Percentiles rank a stretch among this genome's conserved stretches.
Evolutionary conservation across 2,888 invertebrate genomes (phyloP).

Genomic region (Loripinus fragilis): DNA sequence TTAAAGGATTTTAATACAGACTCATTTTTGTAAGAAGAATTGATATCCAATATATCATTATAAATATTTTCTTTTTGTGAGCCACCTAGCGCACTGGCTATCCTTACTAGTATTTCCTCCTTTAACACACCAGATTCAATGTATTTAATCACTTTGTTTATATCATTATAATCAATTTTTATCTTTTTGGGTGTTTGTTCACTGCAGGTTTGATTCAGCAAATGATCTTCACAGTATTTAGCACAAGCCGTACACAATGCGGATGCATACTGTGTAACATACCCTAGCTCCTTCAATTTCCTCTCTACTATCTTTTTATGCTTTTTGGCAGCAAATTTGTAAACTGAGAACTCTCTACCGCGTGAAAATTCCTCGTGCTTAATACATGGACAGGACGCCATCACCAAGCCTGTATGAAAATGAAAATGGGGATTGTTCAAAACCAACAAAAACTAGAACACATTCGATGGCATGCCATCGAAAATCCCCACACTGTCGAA

Average conservation of each 20-base stretch:
- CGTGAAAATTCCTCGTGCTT: not conserved
- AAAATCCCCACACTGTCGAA: no score
- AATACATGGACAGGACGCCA: not conserved
- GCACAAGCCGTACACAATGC: not conserved
- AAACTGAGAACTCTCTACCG: not conserved
- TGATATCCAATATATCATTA: not conserved
- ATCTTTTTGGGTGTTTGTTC: not conserved
- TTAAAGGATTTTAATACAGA: not conserved
- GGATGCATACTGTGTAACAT: not conserved
- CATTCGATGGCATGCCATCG: no score
- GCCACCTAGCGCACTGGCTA: not conserved
- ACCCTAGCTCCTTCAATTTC: no score
- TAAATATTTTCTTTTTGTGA: not conserved
- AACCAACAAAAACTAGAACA: no score
- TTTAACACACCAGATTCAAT: no score
- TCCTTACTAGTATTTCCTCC: not conserved
- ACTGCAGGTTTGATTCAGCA: not conserved
- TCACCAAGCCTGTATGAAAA: not conserved
- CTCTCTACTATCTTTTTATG: not conserved
- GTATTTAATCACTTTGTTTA: not conserved
- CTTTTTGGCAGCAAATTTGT: not conserved
- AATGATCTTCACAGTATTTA: not conserved
- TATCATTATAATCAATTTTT: not conserved
- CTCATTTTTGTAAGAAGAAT: not conserved
- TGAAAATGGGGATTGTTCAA: no score